Evolutionary conservation across 2,797 vertebrate genomes (phyloP).

Genomic region (Threskiornis aethiopicus): DNA sequence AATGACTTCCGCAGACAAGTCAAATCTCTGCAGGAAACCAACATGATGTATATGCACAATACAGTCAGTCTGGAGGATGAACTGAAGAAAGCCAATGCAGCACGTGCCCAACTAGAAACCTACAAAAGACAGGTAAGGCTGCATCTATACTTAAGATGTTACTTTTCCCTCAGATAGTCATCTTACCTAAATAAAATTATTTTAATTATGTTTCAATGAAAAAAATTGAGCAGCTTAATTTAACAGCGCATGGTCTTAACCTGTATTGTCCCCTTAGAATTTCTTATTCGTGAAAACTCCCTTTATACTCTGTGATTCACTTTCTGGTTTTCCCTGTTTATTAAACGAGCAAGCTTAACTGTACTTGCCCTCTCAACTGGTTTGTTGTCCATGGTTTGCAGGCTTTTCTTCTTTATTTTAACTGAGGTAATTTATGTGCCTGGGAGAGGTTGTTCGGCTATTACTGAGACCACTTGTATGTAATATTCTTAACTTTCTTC

Average conservation of each 20-base stretch:
- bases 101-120: slow-evolving; percentile 91
- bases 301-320: rapidly evolving
- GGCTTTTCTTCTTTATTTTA: not conserved
- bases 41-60: slow-evolving; percentile 97
- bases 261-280: not conserved
- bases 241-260: not conserved
- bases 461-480: not conserved
- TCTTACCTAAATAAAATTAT: not conserved
- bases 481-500: not conserved
- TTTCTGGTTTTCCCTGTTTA: not conserved
- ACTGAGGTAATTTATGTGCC: not conserved
- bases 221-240: not conserved
- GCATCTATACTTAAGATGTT: not conserved
- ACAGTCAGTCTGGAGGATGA: slow-evolving; percentile 95
- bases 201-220: not conserved
- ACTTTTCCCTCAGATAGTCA: not conserved
- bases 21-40: slow-evolving; percentile 94
- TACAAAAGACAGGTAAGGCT: slow-evolving; percentile 91
- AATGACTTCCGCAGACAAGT: slow-evolving; percentile 93
- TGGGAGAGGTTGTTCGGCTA: not conserved
- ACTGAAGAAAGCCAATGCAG: slow-evolving; percentile 93
- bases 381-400: not conserved
- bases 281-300: not conserved
- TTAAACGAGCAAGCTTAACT: not conserved
- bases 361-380: not conserved